phyloP scores from a whole-genome alignment of 2,797 vertebrate genomes.

The Pseudocheirus occidentalis region DNA sequence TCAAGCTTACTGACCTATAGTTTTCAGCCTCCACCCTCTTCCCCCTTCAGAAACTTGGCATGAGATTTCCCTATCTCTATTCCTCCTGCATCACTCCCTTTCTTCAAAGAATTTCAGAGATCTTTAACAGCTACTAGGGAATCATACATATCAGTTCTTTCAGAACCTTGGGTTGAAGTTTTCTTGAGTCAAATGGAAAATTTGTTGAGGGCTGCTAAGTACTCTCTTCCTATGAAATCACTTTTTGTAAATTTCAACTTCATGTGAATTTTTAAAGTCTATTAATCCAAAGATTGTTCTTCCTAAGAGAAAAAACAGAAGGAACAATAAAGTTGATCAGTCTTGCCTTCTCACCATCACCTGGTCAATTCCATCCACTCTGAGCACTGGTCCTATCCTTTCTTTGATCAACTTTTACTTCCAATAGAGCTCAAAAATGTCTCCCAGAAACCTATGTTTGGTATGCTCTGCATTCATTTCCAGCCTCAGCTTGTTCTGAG shows the following conservation, averaged over 20 bases:
- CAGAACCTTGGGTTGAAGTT: not conserved
- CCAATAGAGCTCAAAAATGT: not conserved
- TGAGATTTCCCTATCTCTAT: not conserved
- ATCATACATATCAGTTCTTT: not conserved
- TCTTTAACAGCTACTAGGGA: not conserved
- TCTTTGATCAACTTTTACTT: not conserved
- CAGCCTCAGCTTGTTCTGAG: not conserved
- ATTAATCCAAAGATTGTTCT: not conserved
- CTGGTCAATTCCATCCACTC: not conserved
- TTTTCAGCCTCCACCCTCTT: not conserved
- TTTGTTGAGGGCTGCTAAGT: not conserved
- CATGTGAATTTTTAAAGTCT: not conserved
- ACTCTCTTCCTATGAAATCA: not conserved
- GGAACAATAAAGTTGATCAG: not conserved
- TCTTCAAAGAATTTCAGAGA: not conserved
- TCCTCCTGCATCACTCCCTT: not conserved
- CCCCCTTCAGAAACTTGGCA: not conserved
- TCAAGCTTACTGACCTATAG: not conserved
- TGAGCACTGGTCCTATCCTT: not conserved
- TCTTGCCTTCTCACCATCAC: not conserved
- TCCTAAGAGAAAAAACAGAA: not conserved
- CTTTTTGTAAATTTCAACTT: not conserved
- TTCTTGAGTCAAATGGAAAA: not conserved
- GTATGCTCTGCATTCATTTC: not conserved
- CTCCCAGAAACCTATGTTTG: no score